Evolutionary conservation across 2,888 invertebrate species (phyloP).

Genomic region (Stenotaenia linearis): DNA sequence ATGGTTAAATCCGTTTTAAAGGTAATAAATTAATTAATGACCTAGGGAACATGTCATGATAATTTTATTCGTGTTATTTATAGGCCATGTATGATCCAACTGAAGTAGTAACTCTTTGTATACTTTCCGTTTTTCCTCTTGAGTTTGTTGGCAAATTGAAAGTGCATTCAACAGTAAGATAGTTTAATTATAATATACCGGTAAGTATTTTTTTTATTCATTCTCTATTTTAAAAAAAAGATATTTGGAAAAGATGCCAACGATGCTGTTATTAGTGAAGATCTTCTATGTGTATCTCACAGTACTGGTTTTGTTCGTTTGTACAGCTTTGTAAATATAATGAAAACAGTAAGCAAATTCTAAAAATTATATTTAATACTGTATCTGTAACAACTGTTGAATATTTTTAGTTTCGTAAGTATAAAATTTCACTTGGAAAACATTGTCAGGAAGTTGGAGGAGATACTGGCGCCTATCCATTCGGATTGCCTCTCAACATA

Average conservation of each 20-base stretch:
- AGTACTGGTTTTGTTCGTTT: not conserved
- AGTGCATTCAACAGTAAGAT: slow-evolving; percentile 2
- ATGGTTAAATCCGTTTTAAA: not conserved
- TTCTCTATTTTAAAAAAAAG: too few species aligned
- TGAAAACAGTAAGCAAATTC: not conserved
- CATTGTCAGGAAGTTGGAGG: not conserved
- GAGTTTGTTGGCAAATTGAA: not conserved
- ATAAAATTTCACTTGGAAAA: not conserved
- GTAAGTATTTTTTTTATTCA: not conserved
- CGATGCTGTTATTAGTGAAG: slow-evolving; percentile 26
- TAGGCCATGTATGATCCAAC: not conserved
- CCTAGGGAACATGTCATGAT: too few species aligned
- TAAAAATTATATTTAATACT: not conserved
- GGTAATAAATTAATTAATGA: too few species aligned
- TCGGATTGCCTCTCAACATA: not conserved
- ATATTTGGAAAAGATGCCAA: slow-evolving; percentile 13
- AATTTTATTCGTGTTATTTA: not conserved
- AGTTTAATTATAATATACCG: not conserved
- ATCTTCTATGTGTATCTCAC: slow-evolving; percentile 13
- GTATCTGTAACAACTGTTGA: not conserved
- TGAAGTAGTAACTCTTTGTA: not conserved
- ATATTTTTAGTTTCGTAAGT: not conserved
- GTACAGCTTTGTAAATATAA: not conserved
- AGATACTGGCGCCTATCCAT: not conserved
- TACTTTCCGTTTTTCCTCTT: not conserved